phyloP scores from a whole-genome alignment of 35 echinoderm and acorn worm genomes.

The Amphiura filiformis region DNA sequence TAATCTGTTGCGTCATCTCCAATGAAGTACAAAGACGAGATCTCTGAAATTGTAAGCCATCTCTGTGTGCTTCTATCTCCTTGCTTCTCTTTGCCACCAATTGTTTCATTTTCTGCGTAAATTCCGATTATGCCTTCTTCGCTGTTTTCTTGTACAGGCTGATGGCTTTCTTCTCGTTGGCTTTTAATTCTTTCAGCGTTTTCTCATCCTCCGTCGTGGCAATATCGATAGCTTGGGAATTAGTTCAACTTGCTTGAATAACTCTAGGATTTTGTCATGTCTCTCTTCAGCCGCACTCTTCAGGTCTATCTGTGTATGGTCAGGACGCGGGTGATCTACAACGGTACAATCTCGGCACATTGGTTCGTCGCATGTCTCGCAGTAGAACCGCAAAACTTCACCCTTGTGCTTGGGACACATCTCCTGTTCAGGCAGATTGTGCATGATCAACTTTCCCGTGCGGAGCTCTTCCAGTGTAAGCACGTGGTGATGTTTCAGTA shows the following conservation, averaged over 20 bases:
- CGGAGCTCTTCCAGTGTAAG: conserved; percentile 1
- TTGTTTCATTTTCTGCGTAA: too few relatives aligned
- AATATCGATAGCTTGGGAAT: not conserved
- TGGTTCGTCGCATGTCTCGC: conserved; percentile 21
- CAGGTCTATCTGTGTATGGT: conserved; percentile 9
- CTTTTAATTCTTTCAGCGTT: not conserved
- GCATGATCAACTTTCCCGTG: not conserved
- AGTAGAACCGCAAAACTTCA: conserved; percentile 13
- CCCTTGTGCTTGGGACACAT: conserved; percentile 1
- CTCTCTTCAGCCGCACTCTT: not conserved
- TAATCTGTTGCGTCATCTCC: not conserved
- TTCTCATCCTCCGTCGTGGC: not conserved
- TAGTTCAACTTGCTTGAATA: not conserved
- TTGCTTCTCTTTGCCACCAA: not conserved
- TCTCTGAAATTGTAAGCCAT: not conserved
- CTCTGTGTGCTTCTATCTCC: not conserved
- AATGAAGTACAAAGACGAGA: not conserved
- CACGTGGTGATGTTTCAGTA: not conserved
- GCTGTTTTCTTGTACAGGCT: not conserved
- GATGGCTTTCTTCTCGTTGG: not conserved
- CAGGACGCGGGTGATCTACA: conserved; percentile 2
- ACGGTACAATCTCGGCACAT: not conserved
- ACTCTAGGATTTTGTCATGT: not conserved
- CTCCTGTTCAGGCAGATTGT: not conserved
- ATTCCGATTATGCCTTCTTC: too few relatives aligned